Conservation (phyloP, 2,888 invertebrate genomes). For the Chesias legatella region DNA sequence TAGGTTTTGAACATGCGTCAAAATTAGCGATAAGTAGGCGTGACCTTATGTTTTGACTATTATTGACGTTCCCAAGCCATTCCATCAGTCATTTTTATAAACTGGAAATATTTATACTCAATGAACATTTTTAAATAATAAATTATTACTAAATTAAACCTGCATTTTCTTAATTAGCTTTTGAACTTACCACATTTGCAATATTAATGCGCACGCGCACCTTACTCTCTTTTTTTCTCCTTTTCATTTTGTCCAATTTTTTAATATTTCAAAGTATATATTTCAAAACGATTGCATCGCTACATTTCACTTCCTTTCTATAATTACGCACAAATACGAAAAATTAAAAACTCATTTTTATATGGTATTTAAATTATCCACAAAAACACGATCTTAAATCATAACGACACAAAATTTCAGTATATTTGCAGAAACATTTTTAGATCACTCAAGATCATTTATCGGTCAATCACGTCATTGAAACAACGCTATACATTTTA, state of each 20-base stretch:
- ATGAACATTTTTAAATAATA: too few species aligned
- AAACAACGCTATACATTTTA: slow-evolving; percentile 18
- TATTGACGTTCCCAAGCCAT: too few species aligned
- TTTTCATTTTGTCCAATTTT: slow-evolving; percentile 50
- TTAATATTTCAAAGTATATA: slow-evolving; percentile 9
- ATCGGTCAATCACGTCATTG: slow-evolving; percentile 11
- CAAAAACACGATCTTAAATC: too few species aligned
- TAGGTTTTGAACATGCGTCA: too few species aligned
- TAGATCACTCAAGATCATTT: neutral
- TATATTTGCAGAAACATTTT: too few species aligned
- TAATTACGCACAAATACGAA: neutral
- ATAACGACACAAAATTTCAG: too few species aligned
- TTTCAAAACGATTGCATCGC: slow-evolving; percentile 1
- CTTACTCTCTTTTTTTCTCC: slow-evolving; percentile 55
- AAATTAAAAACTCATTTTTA: neutral
- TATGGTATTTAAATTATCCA: too few species aligned
- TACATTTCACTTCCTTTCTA: neutral
- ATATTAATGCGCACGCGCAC: slow-evolving; percentile 62
- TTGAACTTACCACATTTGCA: slow-evolving; percentile 51
- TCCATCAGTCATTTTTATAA: too few species aligned
- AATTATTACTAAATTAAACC: too few species aligned
- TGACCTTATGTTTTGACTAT: too few species aligned
- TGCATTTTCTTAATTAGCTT: neutral
- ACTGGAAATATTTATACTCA: too few species aligned
- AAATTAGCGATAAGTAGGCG: too few species aligned